Base-by-base conservation (phyloP, 2,797 vertebrate genomes). In the Melanogrammus aeglefinus region DNA sequence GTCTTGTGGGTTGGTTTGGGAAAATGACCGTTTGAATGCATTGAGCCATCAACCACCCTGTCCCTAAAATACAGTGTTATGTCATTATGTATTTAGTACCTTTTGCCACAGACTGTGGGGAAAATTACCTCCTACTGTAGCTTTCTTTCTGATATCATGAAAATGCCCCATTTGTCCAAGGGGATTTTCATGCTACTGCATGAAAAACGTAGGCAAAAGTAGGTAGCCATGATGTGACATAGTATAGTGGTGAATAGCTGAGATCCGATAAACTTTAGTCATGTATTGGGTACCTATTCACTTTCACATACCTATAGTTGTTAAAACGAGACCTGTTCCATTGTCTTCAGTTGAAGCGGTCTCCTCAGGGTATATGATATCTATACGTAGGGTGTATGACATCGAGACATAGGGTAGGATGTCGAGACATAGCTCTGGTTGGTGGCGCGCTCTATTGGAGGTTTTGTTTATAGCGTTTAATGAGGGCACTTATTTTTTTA, bases 391-490 rank as follows among this genome's bases (percentile, higher is more conserved):
- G 35, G 35, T 35, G 35, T 36, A 36, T 36, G 35, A 6, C 2
- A 36, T 36, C 35, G 4, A 36, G 35, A 36, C 35, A 3, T 21
- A 63, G 57, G 57, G 21, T 63, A 5, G 6, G 57, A 24, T 63
- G 4, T n/a, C 57, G 1, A 63, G 57, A 18, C 57, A 16, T 3
- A 7, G 27, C 69, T 2, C 69, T 72, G 27, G 70, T 72, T 72
- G 70, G 70, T 72, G 31, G 29, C 70, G 70, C 70, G 12, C 70
- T 72, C 70, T 72, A 72, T 16, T 21, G 70, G 70, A 35, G 14
- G 12, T 72, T 6, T 72, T 35, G 31, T 31, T 35, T 29, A 7
- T 35, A 31, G 14, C 70, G 63, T 66, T 66, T 9, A 66, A 66
- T 24, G 57, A 27, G 21, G 9, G 51, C 51, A 14, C 6, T 51